Evolutionary conservation across 2,797 vertebrate species (phyloP), one percentile per base, ranked within the genome.

Genomic region (Megaceryle alcyon): DNA sequence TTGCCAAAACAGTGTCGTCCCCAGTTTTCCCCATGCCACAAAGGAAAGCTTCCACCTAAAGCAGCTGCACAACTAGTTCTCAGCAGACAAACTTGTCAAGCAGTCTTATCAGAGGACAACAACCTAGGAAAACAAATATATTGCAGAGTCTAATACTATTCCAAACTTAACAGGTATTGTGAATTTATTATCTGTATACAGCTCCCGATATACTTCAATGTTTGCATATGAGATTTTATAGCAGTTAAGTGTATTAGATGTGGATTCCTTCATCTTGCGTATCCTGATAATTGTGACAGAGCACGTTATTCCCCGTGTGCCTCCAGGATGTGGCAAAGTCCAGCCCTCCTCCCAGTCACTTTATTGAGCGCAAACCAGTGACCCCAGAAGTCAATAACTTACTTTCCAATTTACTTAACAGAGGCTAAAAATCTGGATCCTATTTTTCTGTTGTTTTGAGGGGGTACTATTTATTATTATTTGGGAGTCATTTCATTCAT

Each of bases 231-330:
- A 17, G 37, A 18, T 64, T 92, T 94, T 59, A 43, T 63, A 82
- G 22, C 2, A 6, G n/a, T 53, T 41, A 31, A 31, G 35, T 0
- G 0, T 31, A 37, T 43, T 18, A 73, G 71, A 46, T 25, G 9
- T 12, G 31, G 18, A 60, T 54, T 87, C 86, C 19, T 70, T 73
- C 13, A 28, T 48, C 23, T 13, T 23, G 3, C 6, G 14, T 8
- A 26, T 14, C 48, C 72, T 28, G 18, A 18, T 43, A 63, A 56
- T 14, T 3, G 0, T 16, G 7, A 56, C 35, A 49, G 60, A 71
- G 35, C 3, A 0, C 7, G 10, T 61, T 39, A 33, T 10, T 48
- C 48, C 10, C 12, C 2, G 4, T 4, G 7, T 1, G 1, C 17
- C 54, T 53, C 33, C 35, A 14, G 28, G 9, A 82, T 5, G 20